A percentile compares a stretch with the other conserved stretches of the same genome.
Conservation (phyloP, 1,140 invertebrate species). For the Ridgeia piscesae region DNA sequence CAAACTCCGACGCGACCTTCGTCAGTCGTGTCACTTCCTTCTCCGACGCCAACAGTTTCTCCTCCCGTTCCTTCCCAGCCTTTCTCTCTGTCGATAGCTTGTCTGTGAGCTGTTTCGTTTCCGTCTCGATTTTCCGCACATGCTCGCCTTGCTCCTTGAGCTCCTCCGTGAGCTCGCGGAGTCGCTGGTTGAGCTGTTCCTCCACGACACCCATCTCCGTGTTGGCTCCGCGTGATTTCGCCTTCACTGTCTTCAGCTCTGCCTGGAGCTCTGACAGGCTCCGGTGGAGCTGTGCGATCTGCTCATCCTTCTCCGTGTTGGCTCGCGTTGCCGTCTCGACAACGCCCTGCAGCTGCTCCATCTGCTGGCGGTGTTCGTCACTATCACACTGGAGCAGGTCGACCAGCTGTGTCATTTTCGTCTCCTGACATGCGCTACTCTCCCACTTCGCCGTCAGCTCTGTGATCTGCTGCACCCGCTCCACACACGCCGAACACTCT, state of each 20-base stretch:
- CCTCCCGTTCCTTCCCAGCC: neutral
- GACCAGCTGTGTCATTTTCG: conserved; percentile 12
- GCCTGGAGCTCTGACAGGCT: neutral
- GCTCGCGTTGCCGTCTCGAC: neutral
- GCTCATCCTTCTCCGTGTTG: neutral
- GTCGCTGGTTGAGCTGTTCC: neutral
- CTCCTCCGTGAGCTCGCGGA: neutral
- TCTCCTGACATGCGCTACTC: neutral
- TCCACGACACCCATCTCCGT: neutral
- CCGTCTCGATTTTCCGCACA: too few relatives aligned
- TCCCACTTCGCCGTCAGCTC: neutral
- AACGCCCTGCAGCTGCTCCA: conserved; percentile 4
- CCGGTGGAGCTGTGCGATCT: neutral
- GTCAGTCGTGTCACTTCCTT: neutral
- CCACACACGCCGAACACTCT: neutral
- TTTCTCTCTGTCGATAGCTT: neutral
- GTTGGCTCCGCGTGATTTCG: neutral
- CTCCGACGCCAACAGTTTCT: neutral
- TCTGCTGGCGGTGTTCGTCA: neutral
- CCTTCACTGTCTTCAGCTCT: neutral
- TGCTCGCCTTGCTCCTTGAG: neutral
- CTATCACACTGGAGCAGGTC: conserved; percentile 20
- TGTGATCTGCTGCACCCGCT: neutral
- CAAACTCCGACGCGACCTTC: neutral
- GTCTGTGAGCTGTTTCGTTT: neutral